A percentile compares a stretch with the other conserved stretches of the same genome.
Evolutionary conservation across 2,888 invertebrate species (phyloP).

Genomic region (Rhodophaea formosa): DNA sequence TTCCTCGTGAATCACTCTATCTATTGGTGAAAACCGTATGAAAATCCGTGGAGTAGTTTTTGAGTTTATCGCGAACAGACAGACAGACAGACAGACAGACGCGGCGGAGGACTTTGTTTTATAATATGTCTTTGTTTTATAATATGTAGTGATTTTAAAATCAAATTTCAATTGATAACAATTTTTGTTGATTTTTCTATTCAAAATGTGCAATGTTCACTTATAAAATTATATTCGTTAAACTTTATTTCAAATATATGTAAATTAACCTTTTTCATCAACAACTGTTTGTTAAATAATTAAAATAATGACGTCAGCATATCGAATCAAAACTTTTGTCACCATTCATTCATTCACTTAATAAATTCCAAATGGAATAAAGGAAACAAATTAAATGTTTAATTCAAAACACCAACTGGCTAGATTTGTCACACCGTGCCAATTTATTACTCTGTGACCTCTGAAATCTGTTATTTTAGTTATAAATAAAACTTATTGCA

Average conservation of each 20-base stretch:
- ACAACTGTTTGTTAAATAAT: conserved; percentile 37
- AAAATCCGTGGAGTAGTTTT: too few species aligned
- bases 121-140: too few species aligned
- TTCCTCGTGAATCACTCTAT: too few species aligned
- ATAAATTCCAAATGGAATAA: conserved; percentile 59
- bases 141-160: too few species aligned
- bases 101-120: too few species aligned
- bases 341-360: conserved; percentile 43
- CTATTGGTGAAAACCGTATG: too few species aligned
- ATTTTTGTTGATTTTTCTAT: too few species aligned
- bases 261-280: conserved; percentile 1
- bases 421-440: conserved; percentile 58
- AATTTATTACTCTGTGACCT: conserved; percentile 25
- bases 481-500: background rate
- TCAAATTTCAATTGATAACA: too few species aligned
- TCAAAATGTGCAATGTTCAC: too few species aligned
- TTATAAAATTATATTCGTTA: background rate
- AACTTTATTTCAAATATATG: conserved; percentile 1
- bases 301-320: conserved; percentile 64
- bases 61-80: too few species aligned
- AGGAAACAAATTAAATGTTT: conserved; percentile 77
- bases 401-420: conserved; percentile 72
- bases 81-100: too few species aligned
- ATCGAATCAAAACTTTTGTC: conserved; percentile 56
- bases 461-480: background rate